A percentile compares a stretch with the other conserved stretches of the same genome.
phyloP scores from a whole-genome alignment of 2,797 vertebrate species.

The Linurgus olivaceus region DNA sequence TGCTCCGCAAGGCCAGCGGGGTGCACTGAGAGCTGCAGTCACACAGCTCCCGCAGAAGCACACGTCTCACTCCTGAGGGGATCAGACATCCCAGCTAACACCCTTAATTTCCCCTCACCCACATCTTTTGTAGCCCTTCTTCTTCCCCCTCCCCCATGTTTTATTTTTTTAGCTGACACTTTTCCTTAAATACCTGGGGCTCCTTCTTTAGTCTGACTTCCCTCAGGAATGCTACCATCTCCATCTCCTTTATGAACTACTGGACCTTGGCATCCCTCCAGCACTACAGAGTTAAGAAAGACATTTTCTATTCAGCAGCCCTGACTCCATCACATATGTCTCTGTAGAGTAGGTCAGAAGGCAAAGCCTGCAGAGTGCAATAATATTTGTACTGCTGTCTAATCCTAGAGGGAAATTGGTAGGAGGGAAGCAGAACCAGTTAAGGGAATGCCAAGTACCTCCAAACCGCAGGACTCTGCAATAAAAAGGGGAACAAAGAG shows the following conservation, averaged over 20 bases:
- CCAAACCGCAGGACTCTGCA: neutral
- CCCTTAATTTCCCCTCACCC: neutral
- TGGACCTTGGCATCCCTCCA: constrained; percentile 15
- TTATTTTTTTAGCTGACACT: neutral
- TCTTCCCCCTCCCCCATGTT: neutral
- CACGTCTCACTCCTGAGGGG: neutral
- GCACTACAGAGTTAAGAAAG: neutral
- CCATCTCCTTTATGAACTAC: constrained; percentile 25
- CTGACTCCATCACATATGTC: neutral
- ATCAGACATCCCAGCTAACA: neutral
- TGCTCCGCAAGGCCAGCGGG: neutral
- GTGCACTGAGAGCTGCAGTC: neutral
- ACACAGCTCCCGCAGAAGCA: neutral
- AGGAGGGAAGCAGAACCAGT: neutral
- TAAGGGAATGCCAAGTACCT: constrained; percentile 34
- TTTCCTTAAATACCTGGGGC: neutral
- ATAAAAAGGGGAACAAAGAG: constrained; percentile 6
- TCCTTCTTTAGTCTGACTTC: neutral
- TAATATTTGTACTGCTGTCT: constrained; percentile 47
- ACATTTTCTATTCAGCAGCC: constrained; percentile 17
- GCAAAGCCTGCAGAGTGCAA: constrained; percentile 32
- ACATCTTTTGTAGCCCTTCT: neutral
- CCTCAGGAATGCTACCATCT: neutral
- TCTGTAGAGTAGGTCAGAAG: constrained; percentile 39
- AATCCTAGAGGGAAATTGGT: constrained; percentile 6